Base-by-base conservation (phyloP, 2,113 vertebrate genomes). In the Antechinus flavipes region DNA sequence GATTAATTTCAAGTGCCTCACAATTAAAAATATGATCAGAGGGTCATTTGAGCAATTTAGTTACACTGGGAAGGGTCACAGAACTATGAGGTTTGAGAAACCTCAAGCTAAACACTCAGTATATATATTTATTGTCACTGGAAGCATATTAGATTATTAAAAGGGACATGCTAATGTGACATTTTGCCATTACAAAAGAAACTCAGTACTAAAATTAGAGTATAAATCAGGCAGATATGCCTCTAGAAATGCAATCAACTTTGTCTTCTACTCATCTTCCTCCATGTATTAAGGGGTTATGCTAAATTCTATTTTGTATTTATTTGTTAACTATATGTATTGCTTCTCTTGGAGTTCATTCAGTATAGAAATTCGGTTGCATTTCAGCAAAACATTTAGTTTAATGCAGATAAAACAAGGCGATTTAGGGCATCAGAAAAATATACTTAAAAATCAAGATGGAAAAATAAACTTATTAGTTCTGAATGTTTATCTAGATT, bases 201-300 rank as follows among this genome's bases (percentile, higher is more conserved):
- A 97, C 97, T 97, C 98, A 56, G 93, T 19, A 89, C 98, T 97
- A 97, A 98, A 98, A 98, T 98, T 95, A 98, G 98, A 98, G 96
- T 97, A 96, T 98, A 98, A 98, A 99, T 98, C 98, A 98, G 98
- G 97, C 97, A 97, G 97, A 98, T 97, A 98, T 94, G 97, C 98
- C 96, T 91, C 92, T 93, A 98, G 98, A 98, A 97, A n/a, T 0
- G 96, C 97, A 97, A 97, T 97, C 98, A 98, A 92, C 98, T 96
- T 90, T 30, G 95, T 97, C 95, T 98, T 97, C 96, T 95, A 93
- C 97, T 98, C 96, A 58, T 94, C 97, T 98, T 95, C 97, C 97
- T 97, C 93, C 53, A 92, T 0, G 61, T 97, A 97, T 49, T 95
- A 35, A 95, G 91, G 91, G 91, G 84, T 96, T 96, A 54, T 76